Evolutionary conservation across 2,113 vertebrate genomes (phyloP), one percentile per base, ranked within the genome.

Genomic region (Galeopterus variegatus): DNA sequence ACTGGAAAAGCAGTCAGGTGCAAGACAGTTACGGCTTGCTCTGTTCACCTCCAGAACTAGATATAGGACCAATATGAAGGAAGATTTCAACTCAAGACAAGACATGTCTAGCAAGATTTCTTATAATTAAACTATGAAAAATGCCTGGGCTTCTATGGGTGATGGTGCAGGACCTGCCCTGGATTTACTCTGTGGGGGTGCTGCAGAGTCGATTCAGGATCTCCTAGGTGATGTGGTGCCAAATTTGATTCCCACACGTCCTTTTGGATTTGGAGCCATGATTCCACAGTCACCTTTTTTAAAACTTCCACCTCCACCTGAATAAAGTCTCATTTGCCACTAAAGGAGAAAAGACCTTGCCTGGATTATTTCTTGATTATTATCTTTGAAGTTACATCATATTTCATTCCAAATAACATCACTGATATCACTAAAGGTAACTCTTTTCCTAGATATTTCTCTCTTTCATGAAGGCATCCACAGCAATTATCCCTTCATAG

Each of bases 281-380:
- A 54, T 45, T 54, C 26, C 6, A 41, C 4, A 56, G 14, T 48
- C 33, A 67, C 5, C 45, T 3, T 82, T 31, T 67, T 69, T 50
- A 6, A 33, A 88, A 41, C 17, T 83, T 50, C 19, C 4, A 70
- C 5, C 2, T 41, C 50, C 36, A 83, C 21, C 5, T 15, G 64
- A 45, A 88, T 87, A 73, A 95, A 91, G 41, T 45, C 62, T 92
- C 31, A 56, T 70, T 64, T 76, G n/a, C 52, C n/a, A 70, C 33
- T 77, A 54, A 83, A 69, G 12, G 9, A 50, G 8, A 15, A 60
- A 88, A 21, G 8, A 5, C 60, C 14, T 82, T 73, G 11, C 41
- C 36, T 48, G 45, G 17, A 79, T 75, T 83, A 62, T 33, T 50
- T 6, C 23, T 41, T 41, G 41, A 56, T 18, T 23, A 17, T 69